Evolutionary conservation across 1,140 invertebrate genomes (phyloP).

Genomic region (Platyscapa corneri): DNA sequence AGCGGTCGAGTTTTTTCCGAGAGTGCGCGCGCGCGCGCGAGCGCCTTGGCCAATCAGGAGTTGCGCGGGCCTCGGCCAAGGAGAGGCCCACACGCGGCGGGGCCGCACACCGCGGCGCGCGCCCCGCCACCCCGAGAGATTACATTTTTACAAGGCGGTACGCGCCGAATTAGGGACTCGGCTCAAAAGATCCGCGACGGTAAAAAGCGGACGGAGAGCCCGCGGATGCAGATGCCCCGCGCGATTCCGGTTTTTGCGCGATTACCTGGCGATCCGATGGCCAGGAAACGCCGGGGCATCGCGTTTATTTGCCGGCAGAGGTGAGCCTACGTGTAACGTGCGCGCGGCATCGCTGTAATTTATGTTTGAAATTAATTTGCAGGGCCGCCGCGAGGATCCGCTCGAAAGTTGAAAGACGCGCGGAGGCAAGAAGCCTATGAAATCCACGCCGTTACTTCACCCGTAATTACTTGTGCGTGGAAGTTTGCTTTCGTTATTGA

Average conservation of each 20-base stretch:
- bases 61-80: background rate
- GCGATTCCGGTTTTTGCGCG: constrained; percentile 33
- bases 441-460: constrained; percentile 4
- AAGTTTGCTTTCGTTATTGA: constrained; percentile 46
- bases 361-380: constrained; percentile 50
- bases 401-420: background rate
- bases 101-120: constrained; percentile 7
- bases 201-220: background rate
- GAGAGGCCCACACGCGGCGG: constrained; percentile 22
- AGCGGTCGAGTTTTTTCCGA: constrained; percentile 28
- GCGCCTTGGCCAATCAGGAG: background rate
- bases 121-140: background rate
- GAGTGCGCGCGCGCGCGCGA: background rate
- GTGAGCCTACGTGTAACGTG: background rate
- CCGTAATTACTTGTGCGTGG: constrained; percentile 36
- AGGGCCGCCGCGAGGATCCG: background rate
- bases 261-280: background rate
- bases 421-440: constrained; percentile 4
- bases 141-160: constrained; percentile 34
- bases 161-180: constrained; percentile 5
- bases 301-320: background rate
- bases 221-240: constrained; percentile 3
- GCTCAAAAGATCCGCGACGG: background rate
- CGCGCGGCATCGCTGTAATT: constrained; percentile 9
- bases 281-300: background rate